These are phyloP conservation scores for Sceloporus tristichus DNA, from an alignment of 2,113 vertebrate species.

Conservation along the genomic window DNA sequence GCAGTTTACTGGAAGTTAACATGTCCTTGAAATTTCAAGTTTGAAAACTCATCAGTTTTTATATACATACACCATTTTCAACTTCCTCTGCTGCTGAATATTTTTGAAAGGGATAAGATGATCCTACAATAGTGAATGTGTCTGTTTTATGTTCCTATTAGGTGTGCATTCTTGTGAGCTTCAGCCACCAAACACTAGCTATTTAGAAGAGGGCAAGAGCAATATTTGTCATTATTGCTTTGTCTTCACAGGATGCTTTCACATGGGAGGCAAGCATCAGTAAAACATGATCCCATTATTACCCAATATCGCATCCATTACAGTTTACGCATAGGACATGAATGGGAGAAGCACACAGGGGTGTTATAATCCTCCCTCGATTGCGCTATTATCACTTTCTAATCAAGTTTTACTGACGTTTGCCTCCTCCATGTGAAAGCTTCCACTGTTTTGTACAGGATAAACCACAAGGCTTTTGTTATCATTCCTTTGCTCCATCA, in stretches of 20 bases:
- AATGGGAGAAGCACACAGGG: no score
- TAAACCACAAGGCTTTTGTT: neutral
- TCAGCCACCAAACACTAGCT: accelerated
- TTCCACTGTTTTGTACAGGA: neutral
- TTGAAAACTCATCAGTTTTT: neutral
- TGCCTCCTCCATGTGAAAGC: no score
- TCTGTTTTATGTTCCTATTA: accelerated
- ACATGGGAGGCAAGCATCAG: no score
- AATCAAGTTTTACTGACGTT: no score
- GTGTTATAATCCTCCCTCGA: no score
- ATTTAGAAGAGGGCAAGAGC: accelerated
- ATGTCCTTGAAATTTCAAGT: neutral
- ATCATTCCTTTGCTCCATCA: neutral
- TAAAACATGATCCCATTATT: no score
- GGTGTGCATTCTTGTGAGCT: neutral
- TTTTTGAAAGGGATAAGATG: neutral
- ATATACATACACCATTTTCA: no score
- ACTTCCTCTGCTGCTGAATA: neutral
- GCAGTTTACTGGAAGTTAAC: neutral
- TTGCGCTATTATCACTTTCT: no score
- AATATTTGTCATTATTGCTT: neutral
- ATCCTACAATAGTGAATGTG: neutral
- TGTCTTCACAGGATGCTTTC: neutral
- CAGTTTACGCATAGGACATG: no score
- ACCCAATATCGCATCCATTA: no score